Evolutionary conservation across 2,888 invertebrate genomes (phyloP), one percentile per base, ranked within the genome.

Genomic region (Campopleginae sp.): DNA sequence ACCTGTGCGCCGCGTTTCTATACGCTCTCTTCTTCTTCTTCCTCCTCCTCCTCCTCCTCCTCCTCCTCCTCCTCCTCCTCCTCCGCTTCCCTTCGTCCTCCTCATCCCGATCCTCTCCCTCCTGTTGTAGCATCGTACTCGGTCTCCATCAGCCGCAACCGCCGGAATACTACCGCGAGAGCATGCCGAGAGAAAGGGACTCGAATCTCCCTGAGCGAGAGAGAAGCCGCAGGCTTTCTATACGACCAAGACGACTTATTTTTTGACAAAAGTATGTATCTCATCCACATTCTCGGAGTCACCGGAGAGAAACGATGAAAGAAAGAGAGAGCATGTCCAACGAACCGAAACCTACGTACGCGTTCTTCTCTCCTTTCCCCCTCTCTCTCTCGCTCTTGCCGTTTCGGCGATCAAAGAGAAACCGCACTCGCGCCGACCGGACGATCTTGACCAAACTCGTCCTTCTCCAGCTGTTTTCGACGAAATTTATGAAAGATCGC

Each of bases 181-280:
- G 58, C 58, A 58, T 58, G 27, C 58, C 27, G 61, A 42, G 61
- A 14, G 80, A 54, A 63, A 51, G 70, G 58, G 65, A 71, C 58
- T 46, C 27, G 44, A 42, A 71, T 65, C 54, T 78, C 54, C 8
- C 58, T 27, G 61, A 51, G 42, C n/a, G 65, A 38, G 75, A 19
- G 61, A 58, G 46, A 54, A 54, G n/a, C 46, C 33, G n/a, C 70
- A 33, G 63, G 51, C 74, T 61, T 46, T 46, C 58, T 44, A 14
- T 71, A 27, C 81, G 77, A 51, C 72, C 61, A 48, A 44, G 80
- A 80, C 81, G 78, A 82, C 79, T 86, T 83, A 80, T 86, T 86
- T 80, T 86, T 86, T 80, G 83, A 86, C 82, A 86, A 86, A 86
- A 86, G 83, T 83, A 83, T 80, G 80, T 83, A 80, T 85, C 85